Evolutionary conservation across 2,888 invertebrate species (phyloP).

Genomic region (Dastarcus helophoroides): DNA sequence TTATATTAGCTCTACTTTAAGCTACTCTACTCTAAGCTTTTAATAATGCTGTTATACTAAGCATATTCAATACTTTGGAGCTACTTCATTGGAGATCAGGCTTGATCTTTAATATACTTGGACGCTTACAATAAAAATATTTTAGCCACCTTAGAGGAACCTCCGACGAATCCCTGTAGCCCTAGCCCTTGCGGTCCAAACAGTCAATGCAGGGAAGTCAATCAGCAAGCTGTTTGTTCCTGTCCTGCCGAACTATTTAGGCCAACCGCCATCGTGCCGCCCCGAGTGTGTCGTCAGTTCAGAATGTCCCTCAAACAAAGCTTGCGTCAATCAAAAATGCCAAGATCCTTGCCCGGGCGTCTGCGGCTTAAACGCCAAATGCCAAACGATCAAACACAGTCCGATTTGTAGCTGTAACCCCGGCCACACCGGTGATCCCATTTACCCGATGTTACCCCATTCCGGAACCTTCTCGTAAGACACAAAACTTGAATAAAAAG

Average conservation of each 20-base stretch:
- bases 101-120: too few species aligned
- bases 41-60: too few species aligned
- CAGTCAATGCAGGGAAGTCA: constrained; percentile 53
- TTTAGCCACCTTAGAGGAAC: constrained; percentile 25
- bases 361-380: constrained; percentile 49
- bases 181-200: constrained; percentile 66
- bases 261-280: constrained; percentile 55
- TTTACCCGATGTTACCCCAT: constrained; percentile 46
- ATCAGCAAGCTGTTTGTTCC: constrained; percentile 37
- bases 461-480: constrained; percentile 35
- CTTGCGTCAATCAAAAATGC: constrained; percentile 65
- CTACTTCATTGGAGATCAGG: too few species aligned
- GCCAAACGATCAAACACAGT: constrained; percentile 39
- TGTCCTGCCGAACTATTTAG: constrained; percentile 38
- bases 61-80: neutral
- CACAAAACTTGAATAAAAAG: constrained; percentile 26
- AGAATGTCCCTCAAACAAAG: constrained; percentile 60
- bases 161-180: constrained; percentile 48
- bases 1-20: too few species aligned
- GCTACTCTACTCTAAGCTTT: too few species aligned
- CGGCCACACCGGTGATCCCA: constrained; percentile 53
- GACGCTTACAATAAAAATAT: constrained; percentile 4
- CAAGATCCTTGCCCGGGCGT: constrained; percentile 54
- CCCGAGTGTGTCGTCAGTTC: constrained; percentile 70
- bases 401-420: constrained; percentile 56